These are phyloP conservation scores for Xyrauchen texanus DNA, from an alignment of 2,113 vertebrate species.

Conservation along the genomic window DNA sequence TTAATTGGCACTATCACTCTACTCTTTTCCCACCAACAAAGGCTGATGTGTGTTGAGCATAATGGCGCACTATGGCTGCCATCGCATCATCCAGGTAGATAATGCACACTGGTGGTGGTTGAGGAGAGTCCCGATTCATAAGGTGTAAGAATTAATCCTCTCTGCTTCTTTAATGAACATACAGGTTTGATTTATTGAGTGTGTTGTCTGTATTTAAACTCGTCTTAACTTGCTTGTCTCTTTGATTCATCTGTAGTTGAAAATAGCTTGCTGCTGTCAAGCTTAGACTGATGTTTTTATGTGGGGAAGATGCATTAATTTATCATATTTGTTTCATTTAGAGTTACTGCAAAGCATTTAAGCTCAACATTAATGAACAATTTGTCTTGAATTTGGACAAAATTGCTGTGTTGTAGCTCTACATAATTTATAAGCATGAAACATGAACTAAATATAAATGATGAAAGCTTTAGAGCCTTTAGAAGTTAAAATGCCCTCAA, in stretches of 20 bases:
- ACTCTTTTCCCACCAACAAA: too few relatives aligned
- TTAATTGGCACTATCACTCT: too few relatives aligned
- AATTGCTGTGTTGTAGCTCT: not conserved
- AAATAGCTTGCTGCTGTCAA: not conserved
- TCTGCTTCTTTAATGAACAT: slow-evolving; percentile 7
- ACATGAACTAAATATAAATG: slow-evolving; percentile 13
- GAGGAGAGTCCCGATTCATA: not conserved
- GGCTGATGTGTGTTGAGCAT: too few relatives aligned
- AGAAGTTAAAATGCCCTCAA: not conserved
- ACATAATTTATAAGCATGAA: slow-evolving; percentile 1
- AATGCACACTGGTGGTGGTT: too few relatives aligned
- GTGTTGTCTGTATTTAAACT: not conserved
- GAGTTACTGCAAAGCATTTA: not conserved
- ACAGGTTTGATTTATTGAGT: not conserved
- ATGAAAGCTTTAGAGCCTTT: slow-evolving; percentile 6
- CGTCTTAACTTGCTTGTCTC: not conserved
- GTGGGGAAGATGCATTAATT: not conserved
- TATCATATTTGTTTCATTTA: slow-evolving; percentile 9
- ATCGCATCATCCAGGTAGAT: too few relatives aligned
- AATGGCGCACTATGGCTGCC: too few relatives aligned
- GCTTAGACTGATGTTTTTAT: not conserved
- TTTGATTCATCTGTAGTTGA: not conserved
- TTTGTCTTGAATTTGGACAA: not conserved
- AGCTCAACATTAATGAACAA: too few relatives aligned
- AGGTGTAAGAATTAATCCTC: not conserved